Evolutionary conservation across 2,888 invertebrate genomes (phyloP).

Genomic region (Dolichopus griseipennis): DNA sequence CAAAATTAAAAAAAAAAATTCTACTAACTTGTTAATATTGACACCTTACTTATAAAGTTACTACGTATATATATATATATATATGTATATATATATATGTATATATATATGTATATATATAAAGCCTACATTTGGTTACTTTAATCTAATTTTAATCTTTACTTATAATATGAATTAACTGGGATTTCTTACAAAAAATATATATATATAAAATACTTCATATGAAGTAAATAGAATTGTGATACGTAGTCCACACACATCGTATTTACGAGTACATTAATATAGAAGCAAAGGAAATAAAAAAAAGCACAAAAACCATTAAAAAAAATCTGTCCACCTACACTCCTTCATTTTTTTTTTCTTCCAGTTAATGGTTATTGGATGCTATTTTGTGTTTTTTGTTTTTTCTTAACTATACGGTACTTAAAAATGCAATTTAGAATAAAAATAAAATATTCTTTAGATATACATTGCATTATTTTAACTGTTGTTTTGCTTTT

Average conservation of each 20-base stretch:
- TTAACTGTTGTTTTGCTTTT: neutral
- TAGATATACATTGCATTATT: neutral
- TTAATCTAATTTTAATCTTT: neutral
- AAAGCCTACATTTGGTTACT: neutral
- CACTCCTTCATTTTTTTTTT: neutral
- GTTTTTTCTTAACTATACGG: too few relatives aligned
- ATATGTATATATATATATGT: neutral
- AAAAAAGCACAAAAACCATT: neutral
- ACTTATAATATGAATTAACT: neutral
- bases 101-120: neutral
- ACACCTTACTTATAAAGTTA: too few relatives aligned
- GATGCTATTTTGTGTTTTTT: too few relatives aligned
- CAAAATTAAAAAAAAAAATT: too few relatives aligned
- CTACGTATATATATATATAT: neutral
- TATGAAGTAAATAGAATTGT: neutral
- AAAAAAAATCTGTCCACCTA: neutral
- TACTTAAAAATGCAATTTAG: too few relatives aligned
- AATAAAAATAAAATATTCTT: neutral
- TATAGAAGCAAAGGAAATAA: neutral
- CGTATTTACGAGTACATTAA: neutral
- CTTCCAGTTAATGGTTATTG: too few relatives aligned
- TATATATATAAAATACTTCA: neutral
- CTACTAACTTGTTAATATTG: neutral
- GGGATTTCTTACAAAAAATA: too few relatives aligned
- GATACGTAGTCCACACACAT: neutral